Base-by-base conservation (phyloP, 30 jellyfish, hydroid and myxozoan species). In the Aurelia aurita region DNA sequence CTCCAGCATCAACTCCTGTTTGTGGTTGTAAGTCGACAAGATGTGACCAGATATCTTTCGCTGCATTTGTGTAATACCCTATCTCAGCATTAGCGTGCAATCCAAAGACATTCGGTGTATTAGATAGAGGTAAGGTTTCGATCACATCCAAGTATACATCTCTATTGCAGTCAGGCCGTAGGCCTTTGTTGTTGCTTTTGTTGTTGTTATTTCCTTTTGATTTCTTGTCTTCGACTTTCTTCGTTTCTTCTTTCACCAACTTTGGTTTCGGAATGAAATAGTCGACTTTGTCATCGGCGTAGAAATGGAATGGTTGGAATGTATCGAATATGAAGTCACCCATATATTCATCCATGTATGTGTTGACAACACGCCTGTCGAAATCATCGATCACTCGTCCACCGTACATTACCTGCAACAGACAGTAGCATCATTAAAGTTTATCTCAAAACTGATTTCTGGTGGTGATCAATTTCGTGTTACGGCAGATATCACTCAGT, bases 321-420 rank as follows among this genome's bases (percentile, higher is more conserved):
- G 97, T 93, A 67, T 93, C 98, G 65, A 93, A 93, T 7, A 93
- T 93, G 79, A 93, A 93, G 68, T 93, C 98, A 5, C 98, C 98
- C 98, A 93, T 93, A 78, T 93, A 93, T 79, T 93, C 98, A 51
- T 88, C 97, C 98, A 93, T 93, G 80, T 93, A 93, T 25, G 97
- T 93, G 88, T 87, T 88, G 26, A 93, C 98, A 32, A 93, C 98
- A 18, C 98, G 87, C 34, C 98, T 79, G 87, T 93, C 98, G 51
- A 93, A 93, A 61, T 87, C 97, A 44, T 93, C 98, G 11, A 93
- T 93, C 43, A 93, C 98, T 34, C 98, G 93, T 15, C 98, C 98
- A 55, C 98, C 98, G 54, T 93, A 93, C 98, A 93, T 93, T 26
- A 93, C 98, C 98, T 93, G 47, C 20, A 65, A 60, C 0, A 27